Base-by-base conservation (phyloP, 2,888 invertebrate species). In the Noctua comes region DNA sequence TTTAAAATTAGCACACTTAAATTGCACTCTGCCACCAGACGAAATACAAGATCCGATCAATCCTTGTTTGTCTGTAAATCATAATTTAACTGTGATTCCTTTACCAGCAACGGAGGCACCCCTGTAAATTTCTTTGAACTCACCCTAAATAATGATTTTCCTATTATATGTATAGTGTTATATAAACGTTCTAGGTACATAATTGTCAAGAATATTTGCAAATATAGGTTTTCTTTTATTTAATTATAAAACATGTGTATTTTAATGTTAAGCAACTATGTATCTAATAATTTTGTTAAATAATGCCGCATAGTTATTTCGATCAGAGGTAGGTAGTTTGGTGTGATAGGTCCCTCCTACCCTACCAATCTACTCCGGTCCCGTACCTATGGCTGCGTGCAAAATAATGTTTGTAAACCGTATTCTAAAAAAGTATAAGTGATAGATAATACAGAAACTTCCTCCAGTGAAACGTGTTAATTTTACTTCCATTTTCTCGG, bases 61-160 rank as follows among this genome's bases (percentile, higher is more conserved):
- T 87, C 95, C 96, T 27, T 97, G 97, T 90, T 94, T 93, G 84
- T 89, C 95, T 73, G 91, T 96, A 46, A 92, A 91, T 43, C 93
- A 94, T 77, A 93, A 96, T 88, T 91, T 97, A 83, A 95, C 96
- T 66, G 96, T 97, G 6, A 91, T 96, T 84, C 96, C 96, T 43
- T 88, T 96, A 68, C 80, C 90, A 76, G 79, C 88, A 1, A 90
- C 91, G 21, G 83, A 89, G 64, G 77, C 76, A 51, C 89, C 89
- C 72, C 54, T 84, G 75, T 79, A 76, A 84, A n/a, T 36, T 13
- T 51, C 16, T 27, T 43, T 46, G 27, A 73, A 57, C 2, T 27
- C 54, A 36, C 5, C 11, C 7, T 21, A 43, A 48, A 57, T 57
- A 18, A 64, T 24, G 4, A 62, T 46, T 83, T 83, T 68, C n/a